Evolutionary conservation across 2,797 vertebrate species (phyloP).

Genomic region (Psittacula derbiana): DNA sequence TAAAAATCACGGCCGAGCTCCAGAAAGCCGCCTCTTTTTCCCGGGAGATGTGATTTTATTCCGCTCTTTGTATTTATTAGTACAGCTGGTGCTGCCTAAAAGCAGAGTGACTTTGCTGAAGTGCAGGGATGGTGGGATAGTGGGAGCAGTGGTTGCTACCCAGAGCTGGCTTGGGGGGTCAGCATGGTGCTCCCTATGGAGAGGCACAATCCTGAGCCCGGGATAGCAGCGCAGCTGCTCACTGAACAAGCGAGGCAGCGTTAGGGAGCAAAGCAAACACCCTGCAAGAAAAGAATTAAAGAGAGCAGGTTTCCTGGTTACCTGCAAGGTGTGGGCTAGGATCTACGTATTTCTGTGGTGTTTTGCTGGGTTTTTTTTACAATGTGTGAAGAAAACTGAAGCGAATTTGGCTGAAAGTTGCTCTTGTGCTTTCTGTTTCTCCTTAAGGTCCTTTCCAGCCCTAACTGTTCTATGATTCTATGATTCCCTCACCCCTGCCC

Average conservation of each 20-base stretch:
- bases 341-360: background rate
- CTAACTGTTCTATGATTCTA: background rate
- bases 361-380: fast-evolving
- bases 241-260: fast-evolving
- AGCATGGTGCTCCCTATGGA: background rate
- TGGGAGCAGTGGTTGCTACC: background rate
- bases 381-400: background rate
- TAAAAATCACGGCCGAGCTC: background rate
- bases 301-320: background rate
- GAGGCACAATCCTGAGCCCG: fast-evolving
- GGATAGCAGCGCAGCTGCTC: background rate
- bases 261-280: background rate
- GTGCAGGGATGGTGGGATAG: background rate
- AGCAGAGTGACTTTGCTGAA: background rate
- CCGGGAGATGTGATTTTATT: background rate
- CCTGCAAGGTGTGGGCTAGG: background rate
- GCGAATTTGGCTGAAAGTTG: background rate
- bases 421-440: background rate
- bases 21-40: background rate
- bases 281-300: background rate
- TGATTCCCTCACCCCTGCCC: background rate
- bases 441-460: background rate
- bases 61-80: background rate
- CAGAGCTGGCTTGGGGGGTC: background rate
- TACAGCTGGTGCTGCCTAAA: background rate